phyloP scores from a whole-genome alignment of 1,140 invertebrate species.

The Papilio aristodemus region DNA sequence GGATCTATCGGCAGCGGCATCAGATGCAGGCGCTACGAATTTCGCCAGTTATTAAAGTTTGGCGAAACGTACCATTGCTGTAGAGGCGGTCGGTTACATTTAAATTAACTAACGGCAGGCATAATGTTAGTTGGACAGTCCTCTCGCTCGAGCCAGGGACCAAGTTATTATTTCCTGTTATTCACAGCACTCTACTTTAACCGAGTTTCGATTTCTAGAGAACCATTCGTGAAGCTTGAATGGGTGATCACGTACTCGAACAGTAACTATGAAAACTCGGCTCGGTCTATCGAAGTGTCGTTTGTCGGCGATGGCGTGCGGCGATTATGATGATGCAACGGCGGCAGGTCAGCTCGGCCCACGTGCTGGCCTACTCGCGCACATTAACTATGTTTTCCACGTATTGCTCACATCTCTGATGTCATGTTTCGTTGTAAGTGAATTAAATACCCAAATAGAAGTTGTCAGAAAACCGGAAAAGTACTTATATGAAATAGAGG shows the following conservation, averaged over 20 bases:
- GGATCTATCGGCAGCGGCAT: conserved; percentile 33
- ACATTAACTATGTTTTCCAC: conserved; percentile 26
- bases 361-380: conserved; percentile 20
- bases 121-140: conserved; percentile 76
- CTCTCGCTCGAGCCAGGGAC: conserved; percentile 68
- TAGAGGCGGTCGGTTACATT: conserved; percentile 71
- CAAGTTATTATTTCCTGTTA: conserved; percentile 79
- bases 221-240: conserved; percentile 70
- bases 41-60: conserved; percentile 72
- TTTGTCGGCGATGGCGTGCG: conserved; percentile 53
- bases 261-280: conserved; percentile 62
- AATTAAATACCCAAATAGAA: conserved; percentile 22
- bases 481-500: background rate
- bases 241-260: conserved; percentile 67
- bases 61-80: conserved; percentile 65
- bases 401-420: conserved; percentile 30
- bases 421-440: conserved; percentile 22
- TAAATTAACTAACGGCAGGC: conserved; percentile 78
- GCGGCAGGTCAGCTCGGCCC: conserved; percentile 24
- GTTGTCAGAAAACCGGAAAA: background rate
- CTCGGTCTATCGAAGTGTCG: conserved; percentile 56
- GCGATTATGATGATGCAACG: conserved; percentile 37
- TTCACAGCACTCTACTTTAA: conserved; percentile 69
- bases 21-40: conserved; percentile 55
- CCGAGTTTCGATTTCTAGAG: conserved; percentile 71